Conservation (phyloP, 2,797 vertebrate species). For the Cygnus olor region DNA sequence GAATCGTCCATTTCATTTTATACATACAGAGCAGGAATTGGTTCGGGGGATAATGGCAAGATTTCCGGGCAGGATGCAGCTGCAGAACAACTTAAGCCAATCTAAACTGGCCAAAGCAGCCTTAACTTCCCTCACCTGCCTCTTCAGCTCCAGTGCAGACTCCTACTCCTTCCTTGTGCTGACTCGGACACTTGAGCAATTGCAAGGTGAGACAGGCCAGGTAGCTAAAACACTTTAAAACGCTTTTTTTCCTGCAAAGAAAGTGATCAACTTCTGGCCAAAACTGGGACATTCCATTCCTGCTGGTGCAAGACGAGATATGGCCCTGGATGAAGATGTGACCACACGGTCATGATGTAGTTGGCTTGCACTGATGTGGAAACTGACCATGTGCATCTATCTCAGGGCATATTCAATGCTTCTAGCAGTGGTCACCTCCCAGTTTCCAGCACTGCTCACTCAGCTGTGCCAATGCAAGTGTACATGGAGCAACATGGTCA, state of each 20-base stretch:
- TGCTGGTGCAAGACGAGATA: neutral
- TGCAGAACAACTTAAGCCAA: neutral
- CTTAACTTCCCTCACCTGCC: neutral
- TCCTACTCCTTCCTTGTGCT: neutral
- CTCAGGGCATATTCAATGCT: neutral
- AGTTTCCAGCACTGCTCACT: neutral
- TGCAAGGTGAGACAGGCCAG: neutral
- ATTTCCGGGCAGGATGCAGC: neutral
- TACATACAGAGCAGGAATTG: neutral
- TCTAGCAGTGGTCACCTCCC: neutral
- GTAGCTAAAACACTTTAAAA: neutral
- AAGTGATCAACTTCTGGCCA: neutral
- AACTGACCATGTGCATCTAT: accelerated
- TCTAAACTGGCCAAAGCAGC: neutral
- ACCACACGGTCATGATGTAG: accelerated
- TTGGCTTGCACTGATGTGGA: neutral
- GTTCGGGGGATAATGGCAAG: neutral
- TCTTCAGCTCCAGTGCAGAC: neutral
- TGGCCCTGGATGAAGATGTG: neutral
- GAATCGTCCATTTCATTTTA: neutral
- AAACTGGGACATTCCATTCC: neutral
- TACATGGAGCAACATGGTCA: neutral
- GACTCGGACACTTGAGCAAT: neutral
- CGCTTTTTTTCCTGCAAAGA: neutral
- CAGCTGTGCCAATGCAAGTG: neutral